Conservation (phyloP, 1,140 invertebrate genomes). For the Anoplophora glabripennis region DNA sequence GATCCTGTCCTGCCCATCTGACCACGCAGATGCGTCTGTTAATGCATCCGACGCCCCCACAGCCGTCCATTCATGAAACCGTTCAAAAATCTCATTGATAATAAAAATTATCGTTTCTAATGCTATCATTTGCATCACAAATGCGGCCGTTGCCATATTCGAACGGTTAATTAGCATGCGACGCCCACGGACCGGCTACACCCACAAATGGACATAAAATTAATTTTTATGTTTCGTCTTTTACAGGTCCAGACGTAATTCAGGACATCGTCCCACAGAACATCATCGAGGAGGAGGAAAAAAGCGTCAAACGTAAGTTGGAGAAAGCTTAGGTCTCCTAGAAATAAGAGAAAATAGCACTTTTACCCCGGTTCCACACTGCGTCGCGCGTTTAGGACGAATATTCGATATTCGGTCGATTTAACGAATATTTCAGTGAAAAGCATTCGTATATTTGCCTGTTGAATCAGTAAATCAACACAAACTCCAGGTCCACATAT, state of each 20-base stretch:
- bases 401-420: too few species aligned
- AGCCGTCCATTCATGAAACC: conserved; percentile 6
- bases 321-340: not conserved
- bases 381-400: too few species aligned
- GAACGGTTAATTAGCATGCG: conserved; percentile 28
- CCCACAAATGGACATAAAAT: conserved; percentile 22
- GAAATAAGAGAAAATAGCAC: not conserved
- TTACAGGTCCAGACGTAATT: conserved; percentile 67
- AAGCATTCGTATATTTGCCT: too few species aligned
- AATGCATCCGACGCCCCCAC: conserved; percentile 12
- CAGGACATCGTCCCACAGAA: conserved; percentile 64
- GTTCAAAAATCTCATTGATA: conserved; percentile 21
- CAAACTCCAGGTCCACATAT: too few species aligned
- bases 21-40: not conserved
- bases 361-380: too few species aligned
- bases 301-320: conserved; percentile 72
- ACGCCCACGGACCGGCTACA: conserved; percentile 20
- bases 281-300: conserved; percentile 68
- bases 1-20: too few species aligned
- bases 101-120: conserved; percentile 16
- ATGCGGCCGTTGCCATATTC: conserved; percentile 16
- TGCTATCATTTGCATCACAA: conserved; percentile 28
- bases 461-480: too few species aligned
- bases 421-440: conserved; percentile 17
- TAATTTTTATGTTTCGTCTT: conserved; percentile 16